These are phyloP conservation scores for Agrochola macilenta DNA, from an alignment of 2,888 invertebrate genomes.

Conservation along the genomic window DNA sequence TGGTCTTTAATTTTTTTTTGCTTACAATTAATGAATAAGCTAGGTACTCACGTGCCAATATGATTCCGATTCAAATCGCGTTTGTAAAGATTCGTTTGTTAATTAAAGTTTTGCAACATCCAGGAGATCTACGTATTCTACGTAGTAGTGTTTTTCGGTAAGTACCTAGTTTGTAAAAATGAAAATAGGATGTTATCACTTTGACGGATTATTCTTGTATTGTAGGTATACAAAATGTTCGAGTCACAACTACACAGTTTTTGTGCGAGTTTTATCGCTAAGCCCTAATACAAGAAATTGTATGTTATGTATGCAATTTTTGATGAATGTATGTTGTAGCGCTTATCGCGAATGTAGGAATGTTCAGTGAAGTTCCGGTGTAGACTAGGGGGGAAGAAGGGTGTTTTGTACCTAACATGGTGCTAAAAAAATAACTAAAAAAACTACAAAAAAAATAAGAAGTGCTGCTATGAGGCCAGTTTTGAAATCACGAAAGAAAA, in stretches of 20 bases:
- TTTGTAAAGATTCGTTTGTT: background rate
- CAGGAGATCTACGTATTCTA: background rate
- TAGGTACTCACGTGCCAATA: background rate
- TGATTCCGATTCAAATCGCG: background rate
- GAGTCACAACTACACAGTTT: background rate
- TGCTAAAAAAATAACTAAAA: too few relatives aligned
- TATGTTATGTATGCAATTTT: conserved; percentile 38
- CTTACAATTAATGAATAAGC: background rate
- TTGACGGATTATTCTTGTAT: background rate
- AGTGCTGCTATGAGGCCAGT: too few relatives aligned
- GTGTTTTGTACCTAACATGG: background rate
- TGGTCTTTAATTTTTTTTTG: too few relatives aligned
- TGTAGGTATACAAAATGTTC: background rate
- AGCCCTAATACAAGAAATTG: conserved; percentile 23
- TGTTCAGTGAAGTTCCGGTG: conserved; percentile 21
- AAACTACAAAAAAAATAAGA: too few relatives aligned
- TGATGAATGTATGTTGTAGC: conserved; percentile 26
- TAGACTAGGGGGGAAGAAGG: conserved; percentile 18
- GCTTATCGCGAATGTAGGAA: conserved; percentile 36
- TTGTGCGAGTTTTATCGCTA: conserved; percentile 13
- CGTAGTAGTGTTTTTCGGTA: too few relatives aligned
- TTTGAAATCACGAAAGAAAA: too few relatives aligned
- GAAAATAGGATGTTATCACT: background rate
- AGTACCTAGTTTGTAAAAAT: background rate
- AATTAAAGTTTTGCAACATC: background rate